Base-by-base conservation (phyloP, 2,113 vertebrate genomes). In the Caloenas nicobarica region DNA sequence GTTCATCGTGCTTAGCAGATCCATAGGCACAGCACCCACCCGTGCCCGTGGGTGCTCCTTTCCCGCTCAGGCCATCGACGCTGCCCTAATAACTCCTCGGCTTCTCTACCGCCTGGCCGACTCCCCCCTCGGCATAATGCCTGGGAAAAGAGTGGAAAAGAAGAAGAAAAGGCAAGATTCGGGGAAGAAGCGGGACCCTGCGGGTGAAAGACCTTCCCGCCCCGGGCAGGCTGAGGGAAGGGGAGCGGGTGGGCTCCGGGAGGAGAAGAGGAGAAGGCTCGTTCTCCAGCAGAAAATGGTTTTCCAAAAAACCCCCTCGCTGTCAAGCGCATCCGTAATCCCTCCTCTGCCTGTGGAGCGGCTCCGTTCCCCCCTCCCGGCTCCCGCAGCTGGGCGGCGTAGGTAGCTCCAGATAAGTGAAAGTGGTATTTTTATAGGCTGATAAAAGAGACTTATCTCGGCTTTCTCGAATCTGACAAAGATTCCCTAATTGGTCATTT, bases 381-480 rank as follows among this genome's bases (percentile, higher is more conserved):
- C 94, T 91, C 82, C 89, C 84, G 95, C 97, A 96, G 97, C 96
- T 91, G 96, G 77, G 79, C 50, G 66, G 94, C 81, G 62, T 95
- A 96, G 95, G 86, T 93, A 96, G 89, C 89, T 87, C 71, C 84
- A 95, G 97, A 97, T 97, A 97, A 98, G 97, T 95, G 97, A 98
- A 97, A 97, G 97, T 96, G 96, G 97, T 96, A 97, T 98, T 98
- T 98, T 98, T 98, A 98, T 96, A 97, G 91, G 94, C 97, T 97
- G 97, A 98, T 97, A 98, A 98, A 96, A 90, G 66, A 48, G 13
- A 92, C 96, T 98, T 98, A 98, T 98, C 98, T 97, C 56, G 58
- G 91, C 90, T 93, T 91, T 92, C 70, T 91, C 88, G 44, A 95
- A 90, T 96, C 96, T 93, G 91, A 95, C 88, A 93, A 91, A 98